Evolutionary conservation across 2,797 vertebrate genomes (phyloP), one percentile per base, ranked within the genome.

Genomic region (Bradypus variegatus): DNA sequence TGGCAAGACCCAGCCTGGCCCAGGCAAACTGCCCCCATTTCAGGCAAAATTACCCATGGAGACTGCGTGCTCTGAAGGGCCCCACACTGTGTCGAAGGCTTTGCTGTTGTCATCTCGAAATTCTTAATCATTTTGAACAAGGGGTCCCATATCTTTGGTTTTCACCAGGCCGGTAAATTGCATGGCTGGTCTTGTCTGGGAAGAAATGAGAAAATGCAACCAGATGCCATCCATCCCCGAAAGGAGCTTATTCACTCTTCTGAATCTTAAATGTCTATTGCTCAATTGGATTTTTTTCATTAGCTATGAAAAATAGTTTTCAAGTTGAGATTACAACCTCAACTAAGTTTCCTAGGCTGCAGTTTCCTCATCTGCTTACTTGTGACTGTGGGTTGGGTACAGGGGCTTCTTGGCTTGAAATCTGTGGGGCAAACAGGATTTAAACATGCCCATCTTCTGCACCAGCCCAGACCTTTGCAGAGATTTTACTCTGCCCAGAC

Each of bases 21-120:
- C 55, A 73, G 50, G 88, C 89, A 86, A 77, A 41, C 48, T 33
- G 88, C 48, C 81, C 78, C 92, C 67, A 69, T 53, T 70, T n/a
- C 16, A 67, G 85, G 58, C 91, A 48, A 65, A 90, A 76, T 64
- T 23, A 93, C 72, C 89, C 82, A 0, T 48, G 33, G 38, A 53
- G 23, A 65, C 55, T 21, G 45, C 0, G 2, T 53, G 65, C 79
- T 62, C 65, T 29, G 73, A 62, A 65, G 29, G 23, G 6, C 4
- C 82, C 19, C 1, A 4, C 0, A 5, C 25, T 70, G 3, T 8
- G 36, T 25, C 55, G 19, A 50, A 8, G 0, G 15, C n/a, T 64
- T 38, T 31, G 79, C 21, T 6, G 21, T 48, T 18, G 14, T 18
- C 5, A 0, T 25, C 55, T 50, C 60, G 41, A 88, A 50, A 18